Evolutionary conservation across 2,113 vertebrate genomes (phyloP).

Genomic region (Proterorhinus semilunaris): DNA sequence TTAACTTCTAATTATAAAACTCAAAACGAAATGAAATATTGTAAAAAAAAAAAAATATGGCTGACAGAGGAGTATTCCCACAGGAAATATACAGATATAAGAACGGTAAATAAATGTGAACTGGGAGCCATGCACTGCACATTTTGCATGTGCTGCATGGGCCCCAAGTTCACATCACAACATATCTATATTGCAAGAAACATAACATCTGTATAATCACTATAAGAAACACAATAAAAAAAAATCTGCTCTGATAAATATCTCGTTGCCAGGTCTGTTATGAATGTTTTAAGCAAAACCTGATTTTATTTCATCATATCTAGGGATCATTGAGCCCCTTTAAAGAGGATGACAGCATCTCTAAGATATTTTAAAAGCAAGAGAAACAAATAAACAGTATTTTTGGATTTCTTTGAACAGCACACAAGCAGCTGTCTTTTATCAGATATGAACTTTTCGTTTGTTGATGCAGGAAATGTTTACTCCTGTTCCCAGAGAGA

Average conservation of each 20-base stretch:
- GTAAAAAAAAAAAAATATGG: no score
- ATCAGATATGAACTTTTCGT: conserved; percentile 40
- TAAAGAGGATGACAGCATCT: conserved; percentile 1
- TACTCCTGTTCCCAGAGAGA: conserved; percentile 44
- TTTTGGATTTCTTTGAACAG: conserved; percentile 41
- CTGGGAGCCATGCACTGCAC: no score
- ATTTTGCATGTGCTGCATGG: no score
- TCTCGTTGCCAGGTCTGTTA: not conserved
- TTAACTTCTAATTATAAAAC: no score
- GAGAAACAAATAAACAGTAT: conserved; percentile 46
- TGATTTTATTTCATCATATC: not conserved
- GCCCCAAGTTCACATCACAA: no score
- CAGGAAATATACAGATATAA: no score
- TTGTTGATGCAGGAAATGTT: conserved; percentile 49
- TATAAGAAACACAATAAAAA: no score
- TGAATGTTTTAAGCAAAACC: not conserved
- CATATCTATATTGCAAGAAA: no score
- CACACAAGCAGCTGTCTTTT: conserved; percentile 43
- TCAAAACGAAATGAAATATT: no score
- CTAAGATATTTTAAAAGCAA: conserved; percentile 24
- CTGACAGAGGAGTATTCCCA: no score
- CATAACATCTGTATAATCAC: no score
- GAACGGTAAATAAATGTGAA: no score
- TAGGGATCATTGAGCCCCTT: not conserved
- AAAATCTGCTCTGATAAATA: not conserved